Percentiles rank a stretch among this genome's conserved stretches.
Evolutionary conservation across 1,140 invertebrate genomes (phyloP).

Genomic region (Hyles vespertilio): DNA sequence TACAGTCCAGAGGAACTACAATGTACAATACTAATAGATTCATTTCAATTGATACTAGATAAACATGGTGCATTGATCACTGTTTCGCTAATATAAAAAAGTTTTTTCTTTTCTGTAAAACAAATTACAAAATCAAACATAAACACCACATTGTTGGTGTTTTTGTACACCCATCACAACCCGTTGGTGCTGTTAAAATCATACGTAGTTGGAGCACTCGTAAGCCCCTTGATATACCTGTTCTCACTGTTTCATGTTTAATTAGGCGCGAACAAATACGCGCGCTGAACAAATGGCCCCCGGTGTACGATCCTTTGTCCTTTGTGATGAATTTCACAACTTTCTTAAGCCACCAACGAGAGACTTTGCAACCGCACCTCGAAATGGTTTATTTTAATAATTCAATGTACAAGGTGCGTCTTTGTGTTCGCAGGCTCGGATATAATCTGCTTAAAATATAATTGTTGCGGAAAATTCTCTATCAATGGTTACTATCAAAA

Average conservation of each 20-base stretch:
- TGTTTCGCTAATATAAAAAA: too few species aligned
- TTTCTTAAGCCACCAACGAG: conserved; percentile 57
- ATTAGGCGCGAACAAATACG: conserved; percentile 69
- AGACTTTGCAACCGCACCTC: conserved; percentile 49
- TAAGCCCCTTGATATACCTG: conserved; percentile 38
- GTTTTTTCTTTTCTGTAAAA: too few species aligned
- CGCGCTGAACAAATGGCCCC: conserved; percentile 58
- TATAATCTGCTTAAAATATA: too few species aligned
- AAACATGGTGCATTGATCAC: too few species aligned
- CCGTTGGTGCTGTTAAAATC: conserved; percentile 8
- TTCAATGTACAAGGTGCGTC: conserved; percentile 37
- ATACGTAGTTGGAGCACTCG: conserved; percentile 3
- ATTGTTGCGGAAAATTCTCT: too few species aligned
- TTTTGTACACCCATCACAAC: neutral
- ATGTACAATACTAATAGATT: too few species aligned
- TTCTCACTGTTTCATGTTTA: conserved; percentile 58
- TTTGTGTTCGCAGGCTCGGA: conserved; percentile 23
- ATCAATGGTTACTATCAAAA: too few species aligned
- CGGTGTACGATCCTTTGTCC: conserved; percentile 55
- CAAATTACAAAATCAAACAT: too few species aligned
- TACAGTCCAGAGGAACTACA: too few species aligned
- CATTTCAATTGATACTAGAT: too few species aligned
- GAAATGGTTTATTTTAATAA: conserved; percentile 60
- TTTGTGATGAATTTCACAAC: conserved; percentile 63
- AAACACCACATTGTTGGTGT: too few species aligned